Base-by-base conservation (phyloP, 2,113 vertebrate genomes). In the Nesoenas mayeri region DNA sequence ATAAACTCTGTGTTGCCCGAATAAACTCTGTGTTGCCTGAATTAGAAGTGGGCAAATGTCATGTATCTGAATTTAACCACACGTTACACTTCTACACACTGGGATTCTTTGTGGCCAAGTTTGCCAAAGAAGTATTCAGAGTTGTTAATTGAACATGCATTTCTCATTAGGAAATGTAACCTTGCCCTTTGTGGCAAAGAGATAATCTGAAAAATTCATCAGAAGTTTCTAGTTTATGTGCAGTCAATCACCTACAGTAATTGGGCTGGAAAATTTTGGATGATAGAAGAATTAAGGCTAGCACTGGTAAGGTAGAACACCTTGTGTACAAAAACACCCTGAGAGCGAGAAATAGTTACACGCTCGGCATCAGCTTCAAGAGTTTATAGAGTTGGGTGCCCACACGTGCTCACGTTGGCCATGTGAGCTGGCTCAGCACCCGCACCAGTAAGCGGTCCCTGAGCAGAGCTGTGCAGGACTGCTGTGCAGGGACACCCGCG, bases 381-480 rank as follows among this genome's bases (percentile, higher is more conserved):
- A 51, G 17, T 42, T 71, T 56, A 4, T 51, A 1, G 9, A 25
- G 11, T 25, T 48, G 62, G 22, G 11, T 71, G 21, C 22, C 48
- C 34, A 14, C 36, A 2, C 0, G 0, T 51, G 53, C 53, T 36
- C 8, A 2, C 0, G 0, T 42, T 75, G n/a, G 5, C 31, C 2
- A 0, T 3, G 2, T 64, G 72, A 83, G 38, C 29, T 73, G 77
- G 29, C 21, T 73, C 4, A 40, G 13, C 36, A 42, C 15, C 40
- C 1, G 0, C 15, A 19, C 17, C 14, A 5, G 22, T 16, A 10
- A 16, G 40, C 0, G 2, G 26, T 70, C 34, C 65, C 1, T 0
- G 26, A 73, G 69, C 77, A 0, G 0, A 80, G 50, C 47, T 18
- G 18, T 19, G 12, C 31, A 5, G 17, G 50, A 25, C 14, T 60